Evolutionary conservation across 2,797 vertebrate genomes (phyloP).

Genomic region (Ptychadena robeensis): DNA sequence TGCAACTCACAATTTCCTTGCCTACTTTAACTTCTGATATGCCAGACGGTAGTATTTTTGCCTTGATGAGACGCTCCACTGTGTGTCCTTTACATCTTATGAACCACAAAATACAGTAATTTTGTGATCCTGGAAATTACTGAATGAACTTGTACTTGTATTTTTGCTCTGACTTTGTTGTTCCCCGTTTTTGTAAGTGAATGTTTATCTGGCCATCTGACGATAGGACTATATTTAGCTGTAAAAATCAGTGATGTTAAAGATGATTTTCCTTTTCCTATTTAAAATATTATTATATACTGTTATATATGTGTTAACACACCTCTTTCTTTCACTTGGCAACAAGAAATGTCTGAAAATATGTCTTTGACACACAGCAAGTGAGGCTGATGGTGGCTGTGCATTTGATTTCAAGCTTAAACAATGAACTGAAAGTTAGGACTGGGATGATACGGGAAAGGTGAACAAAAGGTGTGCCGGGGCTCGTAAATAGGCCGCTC

Average conservation of each 20-base stretch:
- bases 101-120: no score
- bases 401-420: constrained; percentile 43
- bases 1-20: no score
- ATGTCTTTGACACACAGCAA: constrained; percentile 20
- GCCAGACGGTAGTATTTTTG: no score
- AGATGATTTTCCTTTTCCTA: no score
- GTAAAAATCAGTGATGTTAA: neutral
- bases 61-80: no score
- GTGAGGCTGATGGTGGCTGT: constrained; percentile 12
- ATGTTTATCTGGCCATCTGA: neutral
- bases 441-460: constrained; percentile 47
- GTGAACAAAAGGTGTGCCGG: constrained; percentile 59
- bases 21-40: no score
- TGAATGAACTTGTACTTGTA: neutral
- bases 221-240: neutral
- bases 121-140: no score
- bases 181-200: no score
- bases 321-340: constrained; percentile 12
- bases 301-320: no score
- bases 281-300: no score
- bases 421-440: constrained; percentile 55
- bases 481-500: constrained; percentile 56
- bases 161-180: no score
- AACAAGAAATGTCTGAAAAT: constrained; percentile 27
- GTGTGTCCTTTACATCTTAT: no score